Evolutionary conservation across 1,140 invertebrate species (phyloP), one percentile per base, ranked within the genome.

Genomic region (Drosophila bifasciata): DNA sequence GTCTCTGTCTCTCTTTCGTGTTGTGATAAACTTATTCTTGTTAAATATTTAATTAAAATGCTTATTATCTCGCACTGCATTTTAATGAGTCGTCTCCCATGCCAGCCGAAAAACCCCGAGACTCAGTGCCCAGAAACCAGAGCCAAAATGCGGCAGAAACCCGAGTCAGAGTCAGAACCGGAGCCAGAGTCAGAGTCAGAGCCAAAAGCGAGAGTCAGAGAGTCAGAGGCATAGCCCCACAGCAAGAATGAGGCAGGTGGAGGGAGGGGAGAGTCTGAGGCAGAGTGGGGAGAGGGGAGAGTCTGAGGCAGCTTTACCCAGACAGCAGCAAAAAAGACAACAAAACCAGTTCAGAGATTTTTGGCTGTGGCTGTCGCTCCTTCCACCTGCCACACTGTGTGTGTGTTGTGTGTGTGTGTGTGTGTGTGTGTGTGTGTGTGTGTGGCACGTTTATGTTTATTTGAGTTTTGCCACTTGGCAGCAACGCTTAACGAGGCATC

Each of bases 1-100:
- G 15, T 59, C 43, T 32, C 56, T 69, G 48, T 40, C 57, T 55
- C 39, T 62, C 56, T 50, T 43, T 63, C 64, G 85, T 90, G 84
- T 90, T 90, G 89, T 90, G 88, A 90, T 90, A 90, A 90, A 90
- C 88, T 90, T 90, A 90, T 90, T 90, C 88, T 81, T 90, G 88
- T 90, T 90, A 90, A 90, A 90, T 90, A 90, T 90, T 90, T 90
- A 90, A 90, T 90, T 90, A 90, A 90, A 90, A 90, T 90, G 88
- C 88, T 90, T 90, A 90, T 90, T 90, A 90, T 90, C 88, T 90
- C 77, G 88, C 88, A 90, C 83, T 90, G 88, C 88, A 90, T 90
- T 90, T 90, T 90, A 90, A 90, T 90, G 88, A 90, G 88, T 90
- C 83, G 88, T 90, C 83, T 84, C 71, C 74, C 81, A 69, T 69